phyloP scores from a whole-genome alignment of 2,888 invertebrate species.

The Parapristionchus giblindavisi region DNA sequence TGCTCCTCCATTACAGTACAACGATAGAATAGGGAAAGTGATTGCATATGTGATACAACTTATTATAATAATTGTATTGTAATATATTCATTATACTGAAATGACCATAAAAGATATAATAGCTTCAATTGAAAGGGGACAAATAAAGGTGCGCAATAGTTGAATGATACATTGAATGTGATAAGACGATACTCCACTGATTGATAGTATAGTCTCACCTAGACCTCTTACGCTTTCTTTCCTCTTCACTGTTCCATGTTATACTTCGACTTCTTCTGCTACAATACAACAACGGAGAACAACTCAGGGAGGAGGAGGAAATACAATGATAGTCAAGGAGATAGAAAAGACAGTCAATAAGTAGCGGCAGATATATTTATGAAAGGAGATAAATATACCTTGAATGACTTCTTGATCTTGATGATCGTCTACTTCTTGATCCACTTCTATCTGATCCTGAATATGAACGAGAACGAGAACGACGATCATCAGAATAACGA shows the following conservation, averaged over 20 bases:
- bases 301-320: neutral
- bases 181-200: too few species aligned
- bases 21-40: neutral
- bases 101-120: too few species aligned
- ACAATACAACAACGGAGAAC: too few species aligned
- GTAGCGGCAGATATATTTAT: neutral
- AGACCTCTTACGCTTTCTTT: too few species aligned
- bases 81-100: too few species aligned
- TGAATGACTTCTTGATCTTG: constrained; percentile 17
- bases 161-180: neutral
- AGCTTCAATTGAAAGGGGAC: too few species aligned
- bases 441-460: constrained; percentile 25
- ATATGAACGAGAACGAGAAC: constrained; percentile 18
- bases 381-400: constrained; percentile 6
- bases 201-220: too few species aligned
- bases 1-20: neutral
- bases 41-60: too few species aligned
- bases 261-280: constrained; percentile 18
- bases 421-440: constrained; percentile 31
- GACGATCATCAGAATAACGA: constrained; percentile 30
- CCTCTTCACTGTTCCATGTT: constrained; percentile 35
- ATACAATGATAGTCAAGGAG: neutral
- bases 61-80: too few species aligned
- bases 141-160: neutral
- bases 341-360: neutral